Percentiles rank a stretch among this genome's conserved stretches.
These are phyloP conservation scores for Drosophila nr. medialis DNA, from an alignment of 2,888 invertebrate species.

Conservation along the genomic window DNA sequence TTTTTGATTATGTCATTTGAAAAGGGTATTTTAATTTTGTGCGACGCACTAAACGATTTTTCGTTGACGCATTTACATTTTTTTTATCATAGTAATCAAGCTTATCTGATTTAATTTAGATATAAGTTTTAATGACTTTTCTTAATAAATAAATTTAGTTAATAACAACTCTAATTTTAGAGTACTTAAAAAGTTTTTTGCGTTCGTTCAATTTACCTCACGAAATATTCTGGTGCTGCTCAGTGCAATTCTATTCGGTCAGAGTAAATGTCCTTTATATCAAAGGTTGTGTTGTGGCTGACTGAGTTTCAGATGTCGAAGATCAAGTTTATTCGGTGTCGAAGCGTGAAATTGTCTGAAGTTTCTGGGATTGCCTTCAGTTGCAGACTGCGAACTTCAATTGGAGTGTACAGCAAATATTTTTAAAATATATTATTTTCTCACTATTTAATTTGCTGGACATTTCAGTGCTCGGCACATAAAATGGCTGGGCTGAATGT, in stretches of 20 bases:
- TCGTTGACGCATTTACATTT: background rate
- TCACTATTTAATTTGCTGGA: slow-evolving; percentile 17
- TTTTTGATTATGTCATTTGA: background rate
- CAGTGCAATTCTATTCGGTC: slow-evolving; percentile 5
- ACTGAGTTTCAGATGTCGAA: slow-evolving; percentile 22
- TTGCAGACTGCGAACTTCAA: slow-evolving; percentile 10
- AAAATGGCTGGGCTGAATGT: slow-evolving; percentile 3
- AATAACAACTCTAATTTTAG: background rate
- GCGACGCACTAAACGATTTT: background rate
- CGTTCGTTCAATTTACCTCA: slow-evolving; percentile 9
- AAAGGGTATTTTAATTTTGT: slow-evolving; percentile 1
- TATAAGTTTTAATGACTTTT: background rate
- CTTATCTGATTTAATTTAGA: background rate
- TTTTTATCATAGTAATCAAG: background rate
- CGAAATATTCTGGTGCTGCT: slow-evolving; percentile 31
- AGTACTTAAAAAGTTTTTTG: background rate
- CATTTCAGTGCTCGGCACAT: slow-evolving; percentile 23
- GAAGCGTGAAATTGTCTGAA: slow-evolving; percentile 45
- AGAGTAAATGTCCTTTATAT: slow-evolving; percentile 23
- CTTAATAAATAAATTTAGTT: background rate
- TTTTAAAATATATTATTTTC: slow-evolving; percentile 16
- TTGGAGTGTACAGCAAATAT: slow-evolving; percentile 18
- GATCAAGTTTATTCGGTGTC: slow-evolving; percentile 22
- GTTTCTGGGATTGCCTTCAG: slow-evolving; percentile 20
- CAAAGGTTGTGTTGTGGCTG: slow-evolving; percentile 21